Conservation (phyloP, 2,888 invertebrate genomes). For the Drosophila sordidula region DNA sequence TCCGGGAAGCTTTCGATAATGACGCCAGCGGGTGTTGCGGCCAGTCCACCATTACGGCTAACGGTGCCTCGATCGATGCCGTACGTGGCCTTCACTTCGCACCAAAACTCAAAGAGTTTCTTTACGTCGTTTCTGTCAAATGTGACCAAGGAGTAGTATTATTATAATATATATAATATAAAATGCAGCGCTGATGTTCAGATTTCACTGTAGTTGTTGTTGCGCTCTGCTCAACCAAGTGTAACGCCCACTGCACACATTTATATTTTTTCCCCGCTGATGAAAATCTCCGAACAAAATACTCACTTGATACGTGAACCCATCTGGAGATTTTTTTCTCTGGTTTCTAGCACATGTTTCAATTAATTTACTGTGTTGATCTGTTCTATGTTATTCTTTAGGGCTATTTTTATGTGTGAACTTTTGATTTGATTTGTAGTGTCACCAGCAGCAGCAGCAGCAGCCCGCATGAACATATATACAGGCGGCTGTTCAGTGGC, state of each 20-base stretch:
- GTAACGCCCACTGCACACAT: constrained; percentile 75
- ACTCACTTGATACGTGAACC: constrained; percentile 83
- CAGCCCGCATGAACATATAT: constrained; percentile 59
- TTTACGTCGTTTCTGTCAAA: constrained; percentile 83
- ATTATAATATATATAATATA: constrained; percentile 9
- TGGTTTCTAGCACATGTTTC: constrained; percentile 67
- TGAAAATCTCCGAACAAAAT: constrained; percentile 40
- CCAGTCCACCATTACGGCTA: constrained; percentile 54
- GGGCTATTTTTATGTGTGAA: constrained; percentile 28
- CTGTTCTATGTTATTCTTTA: constrained; percentile 24
- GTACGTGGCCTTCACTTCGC: constrained; percentile 82
- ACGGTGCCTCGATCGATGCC: constrained; percentile 68
- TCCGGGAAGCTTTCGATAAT: constrained; percentile 95
- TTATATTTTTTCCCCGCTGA: constrained; percentile 25
- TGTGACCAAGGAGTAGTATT: constrained; percentile 11
- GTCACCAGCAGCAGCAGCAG: constrained; percentile 50
- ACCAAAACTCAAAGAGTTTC: constrained; percentile 85
- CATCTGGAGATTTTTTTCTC: constrained; percentile 54
- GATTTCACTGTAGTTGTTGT: constrained; percentile 35
- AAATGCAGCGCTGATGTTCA: constrained; percentile 15
- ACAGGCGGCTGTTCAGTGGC: constrained; percentile 41
- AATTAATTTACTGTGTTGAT: constrained; percentile 36
- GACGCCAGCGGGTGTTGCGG: constrained; percentile 84
- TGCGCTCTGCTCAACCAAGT: constrained; percentile 57
- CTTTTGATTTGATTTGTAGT: constrained; percentile 43